phyloP scores from a whole-genome alignment of 2,113 vertebrate species.

The Tyrannus savana region DNA sequence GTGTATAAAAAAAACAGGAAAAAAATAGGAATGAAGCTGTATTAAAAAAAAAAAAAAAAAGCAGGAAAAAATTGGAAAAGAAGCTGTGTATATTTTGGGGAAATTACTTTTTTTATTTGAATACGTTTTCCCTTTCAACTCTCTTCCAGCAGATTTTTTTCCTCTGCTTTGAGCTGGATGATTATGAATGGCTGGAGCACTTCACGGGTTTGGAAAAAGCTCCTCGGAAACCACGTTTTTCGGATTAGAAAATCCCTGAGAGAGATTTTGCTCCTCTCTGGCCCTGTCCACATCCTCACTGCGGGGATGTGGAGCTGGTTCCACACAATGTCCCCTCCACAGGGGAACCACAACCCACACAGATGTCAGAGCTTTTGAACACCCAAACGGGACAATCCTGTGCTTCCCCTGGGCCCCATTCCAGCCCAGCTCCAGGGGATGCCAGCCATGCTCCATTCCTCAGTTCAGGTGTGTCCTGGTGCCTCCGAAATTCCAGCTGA shows the following conservation, averaged over 20 bases:
- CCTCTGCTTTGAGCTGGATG: not conserved
- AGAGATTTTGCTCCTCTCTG: conserved; percentile 29
- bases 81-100: conserved; percentile 33
- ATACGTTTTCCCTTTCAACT: conserved; percentile 58
- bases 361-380: not conserved
- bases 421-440: not conserved
- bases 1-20: not conserved
- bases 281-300: not conserved
- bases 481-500: not conserved
- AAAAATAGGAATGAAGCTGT: not conserved
- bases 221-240: conserved; percentile 33
- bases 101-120: conserved; percentile 43
- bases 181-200: conserved; percentile 40
- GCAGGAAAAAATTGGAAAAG: not conserved
- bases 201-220: conserved; percentile 35
- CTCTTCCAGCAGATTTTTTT: conserved; percentile 28
- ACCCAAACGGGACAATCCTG: not conserved
- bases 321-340: not conserved
- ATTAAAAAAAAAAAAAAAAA: not conserved
- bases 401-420: not conserved
- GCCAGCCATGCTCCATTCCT: not conserved
- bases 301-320: not conserved
- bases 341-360: not conserved
- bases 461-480: not conserved
- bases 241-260: conserved; percentile 33